phyloP scores from a whole-genome alignment of 2,888 invertebrate species.

The Megastigmus dorsalis region DNA sequence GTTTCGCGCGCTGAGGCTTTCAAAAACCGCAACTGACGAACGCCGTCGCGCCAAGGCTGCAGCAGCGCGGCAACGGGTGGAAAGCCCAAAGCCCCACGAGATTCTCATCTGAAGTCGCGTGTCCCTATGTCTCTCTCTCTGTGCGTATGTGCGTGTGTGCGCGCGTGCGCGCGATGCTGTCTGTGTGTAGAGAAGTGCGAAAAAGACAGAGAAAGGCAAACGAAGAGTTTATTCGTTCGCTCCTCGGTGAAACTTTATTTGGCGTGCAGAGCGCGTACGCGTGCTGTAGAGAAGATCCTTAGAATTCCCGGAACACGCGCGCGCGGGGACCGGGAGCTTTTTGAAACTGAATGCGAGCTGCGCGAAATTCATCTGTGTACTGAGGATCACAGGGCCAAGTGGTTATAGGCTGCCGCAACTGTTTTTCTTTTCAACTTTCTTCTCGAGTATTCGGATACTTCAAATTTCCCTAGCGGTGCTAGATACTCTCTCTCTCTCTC shows the following conservation, averaged over 20 bases:
- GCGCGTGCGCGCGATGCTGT: background rate
- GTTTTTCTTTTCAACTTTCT: constrained; percentile 2
- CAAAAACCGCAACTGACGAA: constrained; percentile 68
- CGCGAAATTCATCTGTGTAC: background rate
- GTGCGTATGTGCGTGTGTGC: background rate
- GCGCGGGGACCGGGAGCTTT: background rate
- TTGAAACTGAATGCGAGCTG: background rate
- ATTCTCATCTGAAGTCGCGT: background rate
- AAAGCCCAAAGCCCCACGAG: constrained; percentile 14
- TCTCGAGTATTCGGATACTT: no score
- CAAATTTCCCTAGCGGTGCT: no score
- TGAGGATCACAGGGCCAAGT: background rate
- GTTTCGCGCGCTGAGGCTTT: constrained; percentile 66
- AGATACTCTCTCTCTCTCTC: background rate
- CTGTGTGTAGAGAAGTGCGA: background rate
- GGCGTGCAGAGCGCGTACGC: background rate
- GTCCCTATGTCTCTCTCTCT: no score
- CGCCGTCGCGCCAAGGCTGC: background rate
- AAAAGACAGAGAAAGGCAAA: background rate
- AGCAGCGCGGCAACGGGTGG: no score
- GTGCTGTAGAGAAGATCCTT: background rate
- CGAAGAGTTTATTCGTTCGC: background rate
- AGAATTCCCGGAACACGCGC: no score
- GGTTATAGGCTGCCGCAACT: background rate
- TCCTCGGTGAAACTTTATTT: constrained; percentile 1